phyloP scores from a whole-genome alignment of 2,888 invertebrate species.

The Drosophila kanekoi region DNA sequence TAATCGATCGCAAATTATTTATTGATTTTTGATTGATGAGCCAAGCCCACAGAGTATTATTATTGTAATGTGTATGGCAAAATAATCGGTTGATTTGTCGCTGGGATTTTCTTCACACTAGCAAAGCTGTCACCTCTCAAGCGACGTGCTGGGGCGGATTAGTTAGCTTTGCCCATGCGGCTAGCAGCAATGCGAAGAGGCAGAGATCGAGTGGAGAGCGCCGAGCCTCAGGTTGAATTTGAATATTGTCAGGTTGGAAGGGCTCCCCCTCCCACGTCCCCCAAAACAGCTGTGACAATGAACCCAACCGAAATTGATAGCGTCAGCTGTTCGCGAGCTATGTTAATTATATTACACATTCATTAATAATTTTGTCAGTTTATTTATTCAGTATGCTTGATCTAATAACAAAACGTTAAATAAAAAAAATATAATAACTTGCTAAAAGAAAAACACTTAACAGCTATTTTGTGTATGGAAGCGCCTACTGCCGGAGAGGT shows the following conservation, averaged over 20 bases:
- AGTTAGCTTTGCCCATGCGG: constrained; percentile 80
- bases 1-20: constrained; percentile 82
- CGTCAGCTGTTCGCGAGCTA: constrained; percentile 24
- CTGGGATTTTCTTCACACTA: constrained; percentile 26
- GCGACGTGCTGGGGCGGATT: constrained; percentile 73
- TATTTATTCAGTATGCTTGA: constrained; percentile 64
- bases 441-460: constrained; percentile 48
- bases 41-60: constrained; percentile 4
- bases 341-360: constrained; percentile 22
- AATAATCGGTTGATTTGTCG: constrained; percentile 13
- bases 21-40: constrained; percentile 82
- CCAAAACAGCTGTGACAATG: constrained; percentile 46
- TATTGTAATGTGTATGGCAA: not conserved
- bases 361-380: constrained; percentile 34
- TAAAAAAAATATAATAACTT: constrained; percentile 30
- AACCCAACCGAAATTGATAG: constrained; percentile 51
- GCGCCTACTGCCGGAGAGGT: constrained; percentile 29
- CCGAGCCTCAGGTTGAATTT: constrained; percentile 48
- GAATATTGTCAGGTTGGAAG: constrained; percentile 62
- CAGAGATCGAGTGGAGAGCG: constrained; percentile 36
- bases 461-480: constrained; percentile 32
- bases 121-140: constrained; percentile 33
- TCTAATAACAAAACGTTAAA: constrained; percentile 60
- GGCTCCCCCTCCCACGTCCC: too few species aligned
- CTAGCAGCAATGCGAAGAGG: constrained; percentile 68